Evolutionary conservation across 2,113 vertebrate species (phyloP), one percentile per base, ranked within the genome.

Genomic region (Marcusenius ussheri): DNA sequence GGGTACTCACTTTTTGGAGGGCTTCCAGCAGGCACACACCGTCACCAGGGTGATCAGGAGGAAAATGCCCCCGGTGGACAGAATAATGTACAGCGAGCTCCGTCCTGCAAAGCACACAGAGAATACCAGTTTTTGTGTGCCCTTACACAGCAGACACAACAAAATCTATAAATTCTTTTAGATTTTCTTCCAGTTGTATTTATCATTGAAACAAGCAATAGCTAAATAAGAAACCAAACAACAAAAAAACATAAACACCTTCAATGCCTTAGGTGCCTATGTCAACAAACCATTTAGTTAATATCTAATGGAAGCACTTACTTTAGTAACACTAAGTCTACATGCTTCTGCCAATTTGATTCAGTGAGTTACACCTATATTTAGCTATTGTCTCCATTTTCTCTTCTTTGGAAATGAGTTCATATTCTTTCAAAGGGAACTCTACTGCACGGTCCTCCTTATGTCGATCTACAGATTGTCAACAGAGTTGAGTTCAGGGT

Each of bases 21-120:
- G 98, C 92, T 98, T 99, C 98, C 98, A 99, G 94, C 98, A 99
- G 93, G 98, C 98, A 17, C 98, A 99, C 91, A 99, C 97, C 0
- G 98, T 98, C 93, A 99, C 98, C 96, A 99, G 94, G 91, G 98
- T 99, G 95, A 99, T 97, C 0, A 99, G 96, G 90, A 99, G 96
- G 93, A 99, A 99, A 94, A 99, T 99, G 89, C 98, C 98, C 0
- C 98, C 98, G 0, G 97, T 99, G 92, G 97, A 98, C 91, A 99
- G 95, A 95, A 99, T 99, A 94, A 99, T 99, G 93, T 99, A 99
- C 89, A 99, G 97, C 8, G 98, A 99, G 89, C 98, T 99, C 92
- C 98, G 95, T 94, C 97, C 98, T 99, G 91, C 58, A 90, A 19
- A 88, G 1, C 24, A 13, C 83, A 84, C 19, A 24, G 45, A 89